A percentile compares a stretch with the other conserved stretches of the same genome.
Conservation (phyloP, 2,113 vertebrate species). For the Hemiprocne comata region DNA sequence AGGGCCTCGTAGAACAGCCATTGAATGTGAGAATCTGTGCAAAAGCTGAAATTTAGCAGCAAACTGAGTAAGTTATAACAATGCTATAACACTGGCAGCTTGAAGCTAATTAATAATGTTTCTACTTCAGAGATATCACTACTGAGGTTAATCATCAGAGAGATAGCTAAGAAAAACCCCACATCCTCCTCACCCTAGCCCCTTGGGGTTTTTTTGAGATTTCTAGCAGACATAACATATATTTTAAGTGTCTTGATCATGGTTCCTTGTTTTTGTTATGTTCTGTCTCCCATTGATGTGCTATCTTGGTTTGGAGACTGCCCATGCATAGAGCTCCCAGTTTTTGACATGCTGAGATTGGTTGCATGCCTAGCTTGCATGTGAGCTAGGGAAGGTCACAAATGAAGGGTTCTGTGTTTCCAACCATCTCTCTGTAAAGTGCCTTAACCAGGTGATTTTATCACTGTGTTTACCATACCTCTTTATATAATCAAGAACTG, state of each 20-base stretch:
- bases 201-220: background rate
- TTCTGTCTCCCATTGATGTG: background rate
- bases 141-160: background rate
- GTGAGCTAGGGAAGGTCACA: background rate
- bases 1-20: background rate
- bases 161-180: background rate
- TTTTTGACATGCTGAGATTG: background rate
- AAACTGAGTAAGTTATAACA: background rate
- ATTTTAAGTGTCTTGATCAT: background rate
- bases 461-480: background rate
- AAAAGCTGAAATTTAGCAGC: background rate
- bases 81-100: background rate
- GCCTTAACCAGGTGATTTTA: background rate
- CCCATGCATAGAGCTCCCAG: rapidly evolving
- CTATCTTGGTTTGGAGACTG: background rate
- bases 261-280: background rate
- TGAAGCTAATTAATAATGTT: background rate
- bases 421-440: background rate
- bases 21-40: background rate
- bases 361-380: background rate
- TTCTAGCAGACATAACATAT: background rate
- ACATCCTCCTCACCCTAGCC: background rate
- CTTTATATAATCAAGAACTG: background rate
- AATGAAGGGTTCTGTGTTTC: background rate
- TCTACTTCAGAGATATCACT: background rate